Evolutionary conservation across 2,888 invertebrate species (phyloP).

Genomic region (Drosophila macrothrix): DNA sequence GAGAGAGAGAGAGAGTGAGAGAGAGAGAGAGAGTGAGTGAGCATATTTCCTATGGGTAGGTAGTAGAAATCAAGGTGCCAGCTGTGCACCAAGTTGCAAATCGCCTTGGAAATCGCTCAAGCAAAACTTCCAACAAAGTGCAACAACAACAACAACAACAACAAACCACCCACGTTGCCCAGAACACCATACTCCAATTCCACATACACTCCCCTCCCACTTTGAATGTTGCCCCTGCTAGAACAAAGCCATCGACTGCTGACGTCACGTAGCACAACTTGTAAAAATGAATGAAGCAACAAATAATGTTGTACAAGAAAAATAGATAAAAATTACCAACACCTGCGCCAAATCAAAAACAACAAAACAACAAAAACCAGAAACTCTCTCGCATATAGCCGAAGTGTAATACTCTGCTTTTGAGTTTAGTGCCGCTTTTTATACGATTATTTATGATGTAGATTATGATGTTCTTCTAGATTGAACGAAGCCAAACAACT

Average conservation of each 20-base stretch:
- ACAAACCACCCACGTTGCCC: slow-evolving; percentile 24
- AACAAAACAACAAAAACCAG: neutral
- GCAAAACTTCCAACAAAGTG: slow-evolving; percentile 15
- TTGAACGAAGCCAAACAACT: neutral
- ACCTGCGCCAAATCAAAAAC: slow-evolving; percentile 14
- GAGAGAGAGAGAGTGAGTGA: neutral
- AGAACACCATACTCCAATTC: slow-evolving; percentile 2
- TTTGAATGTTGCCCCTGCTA: neutral
- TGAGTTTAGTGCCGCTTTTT: neutral
- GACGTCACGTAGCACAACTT: slow-evolving; percentile 28
- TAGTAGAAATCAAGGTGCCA: slow-evolving; percentile 20
- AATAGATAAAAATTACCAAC: slow-evolving; percentile 14
- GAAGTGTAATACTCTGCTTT: neutral
- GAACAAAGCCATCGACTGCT: slow-evolving; percentile 21
- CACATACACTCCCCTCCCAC: neutral
- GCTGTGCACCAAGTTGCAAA: neutral
- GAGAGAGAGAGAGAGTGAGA: too few relatives aligned
- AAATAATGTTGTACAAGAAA: slow-evolving; percentile 11
- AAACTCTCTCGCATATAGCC: neutral
- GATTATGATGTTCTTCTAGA: neutral
- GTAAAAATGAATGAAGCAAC: slow-evolving; percentile 10
- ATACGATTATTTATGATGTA: neutral
- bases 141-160: slow-evolving; percentile 2
- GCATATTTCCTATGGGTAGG: slow-evolving; percentile 1
- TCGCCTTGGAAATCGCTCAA: slow-evolving; percentile 30